Evolutionary conservation across 2,888 invertebrate genomes (phyloP).

Genomic region (Papilio protenor): DNA sequence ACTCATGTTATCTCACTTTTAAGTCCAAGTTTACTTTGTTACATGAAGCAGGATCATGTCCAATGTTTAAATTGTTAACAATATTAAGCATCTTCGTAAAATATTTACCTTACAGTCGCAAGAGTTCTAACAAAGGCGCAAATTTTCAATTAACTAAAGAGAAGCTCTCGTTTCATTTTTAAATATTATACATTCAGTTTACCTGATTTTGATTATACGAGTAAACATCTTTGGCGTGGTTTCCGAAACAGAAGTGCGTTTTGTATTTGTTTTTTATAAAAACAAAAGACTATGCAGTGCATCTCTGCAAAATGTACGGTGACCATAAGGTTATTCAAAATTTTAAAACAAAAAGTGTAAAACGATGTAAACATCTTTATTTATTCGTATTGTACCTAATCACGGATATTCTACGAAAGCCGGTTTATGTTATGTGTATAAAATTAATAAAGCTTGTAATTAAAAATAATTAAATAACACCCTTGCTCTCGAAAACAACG

Average conservation of each 20-base stretch:
- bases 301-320: neutral
- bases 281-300: neutral
- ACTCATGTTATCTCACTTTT: neutral
- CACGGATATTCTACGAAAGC: too few relatives aligned
- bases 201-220: neutral
- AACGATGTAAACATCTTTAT: too few relatives aligned
- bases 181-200: neutral
- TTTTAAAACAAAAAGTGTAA: too few relatives aligned
- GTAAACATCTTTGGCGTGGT: neutral
- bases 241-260: neutral
- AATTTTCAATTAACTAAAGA: conserved; percentile 25
- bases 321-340: neutral
- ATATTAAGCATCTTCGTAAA: conserved; percentile 44
- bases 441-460: too few relatives aligned
- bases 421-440: too few relatives aligned
- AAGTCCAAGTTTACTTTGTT: conserved; percentile 7
- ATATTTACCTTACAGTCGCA: conserved; percentile 43
- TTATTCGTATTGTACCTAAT: too few relatives aligned
- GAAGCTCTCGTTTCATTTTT: neutral
- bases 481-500: too few relatives aligned
- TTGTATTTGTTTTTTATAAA: neutral
- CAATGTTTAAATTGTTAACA: conserved; percentile 40
- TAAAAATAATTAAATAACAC: too few relatives aligned
- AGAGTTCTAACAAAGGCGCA: conserved; percentile 36
- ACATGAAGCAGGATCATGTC: conserved; percentile 32